Conservation (phyloP, 2,797 vertebrate genomes). For the Malurus splendens region DNA sequence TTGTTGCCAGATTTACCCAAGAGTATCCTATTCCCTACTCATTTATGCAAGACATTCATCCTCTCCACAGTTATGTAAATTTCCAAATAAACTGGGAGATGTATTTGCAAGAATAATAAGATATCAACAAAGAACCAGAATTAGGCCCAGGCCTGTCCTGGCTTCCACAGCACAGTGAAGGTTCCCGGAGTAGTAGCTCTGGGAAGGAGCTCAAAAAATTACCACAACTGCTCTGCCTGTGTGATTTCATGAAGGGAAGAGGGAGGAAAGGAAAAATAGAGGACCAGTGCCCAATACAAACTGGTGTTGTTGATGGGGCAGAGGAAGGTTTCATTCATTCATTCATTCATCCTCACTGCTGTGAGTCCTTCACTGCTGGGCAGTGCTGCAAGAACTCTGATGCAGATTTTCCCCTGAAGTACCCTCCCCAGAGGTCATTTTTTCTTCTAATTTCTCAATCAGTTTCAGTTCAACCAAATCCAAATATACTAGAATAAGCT, state of each 20-base stretch:
- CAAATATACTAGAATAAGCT: not conserved
- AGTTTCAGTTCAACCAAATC: slow-evolving; percentile 20
- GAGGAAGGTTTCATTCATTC: not conserved
- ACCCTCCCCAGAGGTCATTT: not conserved
- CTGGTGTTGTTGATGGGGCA: not conserved
- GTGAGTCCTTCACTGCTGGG: not conserved
- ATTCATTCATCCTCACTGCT: not conserved
- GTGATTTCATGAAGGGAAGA: not conserved
- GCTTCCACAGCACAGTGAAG: not conserved
- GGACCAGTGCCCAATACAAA: not conserved
- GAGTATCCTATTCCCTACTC: slow-evolving; percentile 24
- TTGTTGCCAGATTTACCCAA: slow-evolving; percentile 43
- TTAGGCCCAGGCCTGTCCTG: not conserved
- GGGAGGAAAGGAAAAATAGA: not conserved
- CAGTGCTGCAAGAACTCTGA: not conserved
- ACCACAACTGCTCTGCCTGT: not conserved
- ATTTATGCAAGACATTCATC: not conserved
- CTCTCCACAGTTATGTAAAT: slow-evolving; percentile 52
- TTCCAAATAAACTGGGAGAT: slow-evolving; percentile 33
- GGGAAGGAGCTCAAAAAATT: not conserved
- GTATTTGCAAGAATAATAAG: slow-evolving; percentile 37
- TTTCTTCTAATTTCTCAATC: slow-evolving; percentile 18
- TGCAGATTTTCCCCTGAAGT: not conserved
- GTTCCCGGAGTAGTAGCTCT: not conserved
- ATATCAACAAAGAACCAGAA: slow-evolving; percentile 51